Conservation (phyloP, 2,113 vertebrate genomes). For the Pygathrix nemaeus region DNA sequence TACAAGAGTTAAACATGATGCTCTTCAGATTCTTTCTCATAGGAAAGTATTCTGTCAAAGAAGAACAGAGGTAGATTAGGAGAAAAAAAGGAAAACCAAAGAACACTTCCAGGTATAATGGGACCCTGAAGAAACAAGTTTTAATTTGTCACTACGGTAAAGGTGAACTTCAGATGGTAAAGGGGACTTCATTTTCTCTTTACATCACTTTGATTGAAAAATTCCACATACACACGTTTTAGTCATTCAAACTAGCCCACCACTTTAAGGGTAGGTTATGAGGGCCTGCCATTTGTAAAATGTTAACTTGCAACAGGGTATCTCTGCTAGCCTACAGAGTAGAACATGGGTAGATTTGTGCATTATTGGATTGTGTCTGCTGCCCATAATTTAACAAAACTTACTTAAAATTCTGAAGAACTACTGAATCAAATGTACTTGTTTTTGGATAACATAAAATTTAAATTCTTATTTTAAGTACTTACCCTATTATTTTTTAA, state of each 20-base stretch:
- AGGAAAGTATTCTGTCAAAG: neutral
- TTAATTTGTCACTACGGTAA: neutral
- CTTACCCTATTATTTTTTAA: neutral
- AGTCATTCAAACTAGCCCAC: neutral
- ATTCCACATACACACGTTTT: neutral
- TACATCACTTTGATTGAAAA: neutral
- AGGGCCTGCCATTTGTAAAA: neutral
- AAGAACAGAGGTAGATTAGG: neutral
- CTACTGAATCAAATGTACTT: neutral
- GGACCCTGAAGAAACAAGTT: neutral
- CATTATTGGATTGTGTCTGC: neutral
- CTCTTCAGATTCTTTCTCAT: neutral
- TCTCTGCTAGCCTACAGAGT: neutral
- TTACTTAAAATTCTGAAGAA: neutral
- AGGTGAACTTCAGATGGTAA: neutral
- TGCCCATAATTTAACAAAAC: neutral
- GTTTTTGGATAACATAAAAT: neutral
- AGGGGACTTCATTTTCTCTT: neutral
- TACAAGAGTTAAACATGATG: neutral
- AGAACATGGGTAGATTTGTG: neutral
- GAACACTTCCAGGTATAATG: neutral
- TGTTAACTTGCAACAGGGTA: neutral
- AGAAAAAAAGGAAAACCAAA: neutral
- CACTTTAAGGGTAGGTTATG: neutral
- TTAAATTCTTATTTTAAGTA: conserved; percentile 6